Conservation (phyloP, 2,888 invertebrate genomes). For the Trichacis sp. region DNA sequence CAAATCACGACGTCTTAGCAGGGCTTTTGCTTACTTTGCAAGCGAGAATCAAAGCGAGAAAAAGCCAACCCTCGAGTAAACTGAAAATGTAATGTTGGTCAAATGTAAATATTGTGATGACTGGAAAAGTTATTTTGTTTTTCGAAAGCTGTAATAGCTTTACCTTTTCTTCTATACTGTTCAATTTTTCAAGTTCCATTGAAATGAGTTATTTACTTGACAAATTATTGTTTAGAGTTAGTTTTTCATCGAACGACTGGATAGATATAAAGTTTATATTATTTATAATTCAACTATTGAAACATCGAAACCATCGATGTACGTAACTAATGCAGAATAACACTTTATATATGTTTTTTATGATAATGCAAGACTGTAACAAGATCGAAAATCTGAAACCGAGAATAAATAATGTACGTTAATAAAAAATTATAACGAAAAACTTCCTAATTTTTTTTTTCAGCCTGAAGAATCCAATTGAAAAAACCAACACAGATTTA, state of each 20-base stretch:
- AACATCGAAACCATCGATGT: neutral
- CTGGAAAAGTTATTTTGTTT: neutral
- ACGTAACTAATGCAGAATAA: neutral
- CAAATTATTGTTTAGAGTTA: neutral
- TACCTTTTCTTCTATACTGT: too few relatives aligned
- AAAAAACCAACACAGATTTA: neutral
- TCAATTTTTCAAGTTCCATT: too few relatives aligned
- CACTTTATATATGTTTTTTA: neutral
- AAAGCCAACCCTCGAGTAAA: slow-evolving; percentile 52
- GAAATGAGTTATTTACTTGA: too few relatives aligned
- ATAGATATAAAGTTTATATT: neutral
- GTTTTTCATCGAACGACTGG: neutral
- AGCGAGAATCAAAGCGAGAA: slow-evolving; percentile 80
- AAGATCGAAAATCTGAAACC: neutral
- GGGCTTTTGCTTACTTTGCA: slow-evolving; percentile 85
- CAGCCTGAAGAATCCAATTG: too few relatives aligned
- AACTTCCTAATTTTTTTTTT: slow-evolving; percentile 16
- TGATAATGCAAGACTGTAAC: too few relatives aligned
- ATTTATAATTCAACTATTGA: neutral
- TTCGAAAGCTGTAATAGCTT: neutral
- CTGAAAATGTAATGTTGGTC: slow-evolving; percentile 11
- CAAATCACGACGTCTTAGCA: slow-evolving; percentile 89
- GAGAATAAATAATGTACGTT: slow-evolving; percentile 2
- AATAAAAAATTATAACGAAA: slow-evolving; percentile 15
- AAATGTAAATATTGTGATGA: slow-evolving; percentile 3